A percentile compares a stretch with the other conserved stretches of the same genome.
Evolutionary conservation across 2,113 vertebrate genomes (phyloP).

Genomic region (Jaculus jaculus): DNA sequence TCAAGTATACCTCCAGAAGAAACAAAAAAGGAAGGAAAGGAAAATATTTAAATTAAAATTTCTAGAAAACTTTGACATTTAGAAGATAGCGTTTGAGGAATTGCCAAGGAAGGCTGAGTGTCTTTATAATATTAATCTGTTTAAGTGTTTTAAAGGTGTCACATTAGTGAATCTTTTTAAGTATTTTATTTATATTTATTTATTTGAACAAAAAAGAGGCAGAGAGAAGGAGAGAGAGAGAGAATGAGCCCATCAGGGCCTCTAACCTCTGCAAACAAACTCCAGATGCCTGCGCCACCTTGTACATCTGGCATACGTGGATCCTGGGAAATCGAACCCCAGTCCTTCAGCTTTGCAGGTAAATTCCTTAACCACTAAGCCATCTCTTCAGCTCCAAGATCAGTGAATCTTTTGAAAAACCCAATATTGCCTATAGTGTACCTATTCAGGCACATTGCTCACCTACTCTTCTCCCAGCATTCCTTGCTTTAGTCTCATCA

Average conservation of each 20-base stretch:
- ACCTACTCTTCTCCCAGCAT: background rate
- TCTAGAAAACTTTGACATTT: background rate
- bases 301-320: no score
- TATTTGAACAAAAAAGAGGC: no score
- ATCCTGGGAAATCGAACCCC: no score
- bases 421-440: background rate
- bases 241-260: background rate
- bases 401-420: no score
- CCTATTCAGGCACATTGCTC: background rate
- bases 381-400: no score
- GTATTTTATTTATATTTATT: no score
- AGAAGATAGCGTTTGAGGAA: background rate
- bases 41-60: constrained; percentile 16
- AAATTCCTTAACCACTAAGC: no score
- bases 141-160: background rate
- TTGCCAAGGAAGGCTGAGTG: background rate
- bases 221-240: no score
- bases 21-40: background rate
- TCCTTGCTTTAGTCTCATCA: background rate
- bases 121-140: background rate
- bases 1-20: background rate
- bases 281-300: no score
- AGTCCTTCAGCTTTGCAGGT: no score
- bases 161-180: background rate
- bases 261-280: no score